Conservation (phyloP, 2,113 vertebrate species). For the Mastomys natalensis region DNA sequence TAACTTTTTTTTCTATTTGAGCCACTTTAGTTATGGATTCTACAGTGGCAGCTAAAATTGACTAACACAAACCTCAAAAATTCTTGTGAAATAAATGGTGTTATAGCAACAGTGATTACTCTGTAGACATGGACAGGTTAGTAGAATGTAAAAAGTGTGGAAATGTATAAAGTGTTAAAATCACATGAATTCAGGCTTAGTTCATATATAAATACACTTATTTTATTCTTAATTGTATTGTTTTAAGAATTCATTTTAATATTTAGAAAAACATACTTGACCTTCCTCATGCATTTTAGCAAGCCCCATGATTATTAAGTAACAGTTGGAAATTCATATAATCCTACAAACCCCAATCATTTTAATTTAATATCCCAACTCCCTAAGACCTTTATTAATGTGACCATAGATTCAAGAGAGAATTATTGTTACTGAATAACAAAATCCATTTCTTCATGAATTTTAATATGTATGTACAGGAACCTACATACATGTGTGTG, state of each 20-base stretch:
- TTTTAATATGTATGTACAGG: background rate
- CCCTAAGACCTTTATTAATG: background rate
- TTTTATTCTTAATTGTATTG: conserved; percentile 82
- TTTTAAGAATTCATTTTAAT: conserved; percentile 82
- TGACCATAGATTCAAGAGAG: background rate
- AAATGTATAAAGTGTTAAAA: background rate
- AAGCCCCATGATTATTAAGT: conserved; percentile 81
- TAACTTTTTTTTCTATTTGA: background rate
- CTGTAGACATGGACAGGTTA: background rate
- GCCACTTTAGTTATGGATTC: background rate
- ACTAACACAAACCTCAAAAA: background rate
- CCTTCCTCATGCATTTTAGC: conserved; percentile 82
- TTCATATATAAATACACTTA: conserved; percentile 59
- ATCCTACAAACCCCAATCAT: conserved; percentile 51
- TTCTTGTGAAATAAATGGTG: background rate
- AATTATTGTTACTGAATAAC: background rate
- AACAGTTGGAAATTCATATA: conserved; percentile 75
- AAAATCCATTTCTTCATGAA: conserved; percentile 6
- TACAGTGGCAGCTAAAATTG: background rate
- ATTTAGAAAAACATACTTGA: conserved; percentile 77
- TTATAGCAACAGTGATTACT: background rate
- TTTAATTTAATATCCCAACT: background rate
- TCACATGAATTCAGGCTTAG: background rate
- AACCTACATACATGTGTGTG: background rate
- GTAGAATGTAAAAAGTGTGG: background rate